Conservation (phyloP, 2,888 invertebrate genomes). For the Branchinecta sandiegonensis region DNA sequence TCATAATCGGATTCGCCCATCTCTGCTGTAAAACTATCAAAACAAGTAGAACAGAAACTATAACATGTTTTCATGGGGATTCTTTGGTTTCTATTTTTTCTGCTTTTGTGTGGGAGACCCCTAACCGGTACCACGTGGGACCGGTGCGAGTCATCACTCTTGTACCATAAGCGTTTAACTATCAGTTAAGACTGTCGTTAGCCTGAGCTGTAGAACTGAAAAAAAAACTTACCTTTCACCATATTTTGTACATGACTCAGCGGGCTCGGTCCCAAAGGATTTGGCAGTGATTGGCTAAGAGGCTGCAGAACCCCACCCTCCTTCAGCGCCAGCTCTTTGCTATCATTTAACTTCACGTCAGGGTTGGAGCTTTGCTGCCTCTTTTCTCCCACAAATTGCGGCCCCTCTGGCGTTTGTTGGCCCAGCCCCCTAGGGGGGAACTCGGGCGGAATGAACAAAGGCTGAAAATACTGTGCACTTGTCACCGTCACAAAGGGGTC, state of each 20-base stretch:
- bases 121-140: no score
- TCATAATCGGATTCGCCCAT: no score
- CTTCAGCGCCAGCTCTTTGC: background rate
- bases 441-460: constrained; percentile 13
- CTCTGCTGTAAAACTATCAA: no score
- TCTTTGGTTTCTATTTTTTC: no score
- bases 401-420: background rate
- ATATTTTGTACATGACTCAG: constrained; percentile 7
- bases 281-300: constrained; percentile 1
- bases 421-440: constrained; percentile 9
- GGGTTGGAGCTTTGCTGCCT: background rate
- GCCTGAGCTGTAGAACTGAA: background rate
- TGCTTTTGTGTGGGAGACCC: no score
- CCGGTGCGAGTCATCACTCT: no score
- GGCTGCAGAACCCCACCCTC: background rate
- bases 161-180: no score
- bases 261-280: background rate
- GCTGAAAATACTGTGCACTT: constrained; percentile 8
- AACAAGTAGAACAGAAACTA: no score
- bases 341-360: constrained; percentile 3
- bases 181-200: no score
- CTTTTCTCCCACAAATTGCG: background rate
- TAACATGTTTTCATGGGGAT: no score
- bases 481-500: constrained; percentile 1
- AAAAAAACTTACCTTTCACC: constrained; percentile 10